Base-by-base conservation (phyloP, 2,888 invertebrate genomes). In the Phania funesta region DNA sequence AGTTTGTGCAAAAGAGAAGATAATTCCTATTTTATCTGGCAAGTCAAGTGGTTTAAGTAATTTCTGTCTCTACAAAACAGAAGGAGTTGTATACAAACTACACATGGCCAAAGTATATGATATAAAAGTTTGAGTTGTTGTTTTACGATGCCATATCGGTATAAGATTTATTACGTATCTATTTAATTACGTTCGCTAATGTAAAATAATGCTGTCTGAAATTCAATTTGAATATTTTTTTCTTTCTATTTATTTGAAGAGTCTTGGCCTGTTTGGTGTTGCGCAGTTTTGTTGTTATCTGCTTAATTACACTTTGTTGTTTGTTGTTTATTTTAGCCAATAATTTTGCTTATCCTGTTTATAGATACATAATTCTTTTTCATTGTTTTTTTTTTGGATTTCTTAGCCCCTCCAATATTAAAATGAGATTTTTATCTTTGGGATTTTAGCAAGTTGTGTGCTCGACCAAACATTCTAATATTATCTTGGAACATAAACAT, bases 401-500 rank as follows among this genome's bases (percentile, higher is more conserved):
- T 29, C 9, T 56, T 65, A 60, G 18, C 24, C 46, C 46, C 52
- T 29, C 44, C 24, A 41, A 56, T 77, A 77, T 73, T 71, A 65
- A 67, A 74, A 73, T 64, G 26, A 82, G 82, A 82, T 78, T 70
- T 65, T 60, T 75, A 82, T 82, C 82, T 54, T 13, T 38, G 38
- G 38, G 41, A 50, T 67, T 60, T 71, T 54, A 44, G 65, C 29
- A 50, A 64, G 32, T 60, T 58, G 41, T 56, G 8, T 52, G 38
- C 58, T 68, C 64, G 56, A 44, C 64, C 62, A 77, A 82, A 78
- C 82, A 82, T 82, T 82, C 77, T 78, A 82, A 82, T 82, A 82
- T 82, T 82, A 82, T 82, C 78, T 82, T 70, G 56, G 64, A 78
- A 75, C 78, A 82, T 82, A 82, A 82, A 82, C 82, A 82, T 82